phyloP scores from a whole-genome alignment of 2,888 invertebrate species.

The Thysanoteuthis rhombus region DNA sequence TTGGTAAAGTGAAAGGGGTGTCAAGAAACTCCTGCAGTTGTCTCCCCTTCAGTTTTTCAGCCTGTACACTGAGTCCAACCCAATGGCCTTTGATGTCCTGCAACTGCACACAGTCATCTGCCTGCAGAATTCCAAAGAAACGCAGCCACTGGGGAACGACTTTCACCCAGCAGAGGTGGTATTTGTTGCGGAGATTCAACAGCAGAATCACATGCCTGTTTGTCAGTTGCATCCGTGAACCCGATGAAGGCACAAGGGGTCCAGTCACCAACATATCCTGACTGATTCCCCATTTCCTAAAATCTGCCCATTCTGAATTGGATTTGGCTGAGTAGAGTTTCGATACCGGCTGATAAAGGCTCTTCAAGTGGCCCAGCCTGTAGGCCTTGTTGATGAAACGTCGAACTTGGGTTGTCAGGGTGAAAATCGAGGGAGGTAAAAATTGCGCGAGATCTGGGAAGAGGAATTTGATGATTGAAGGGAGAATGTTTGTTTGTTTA shows the following conservation, averaged over 20 bases:
- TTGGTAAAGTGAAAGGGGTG: not conserved
- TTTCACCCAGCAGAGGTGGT: constrained; percentile 22
- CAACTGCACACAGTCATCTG: not conserved
- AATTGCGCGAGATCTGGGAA: constrained; percentile 17
- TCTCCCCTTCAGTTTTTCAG: not conserved
- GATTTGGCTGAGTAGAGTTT: not conserved
- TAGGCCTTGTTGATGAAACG: not conserved
- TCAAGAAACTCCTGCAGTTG: not conserved
- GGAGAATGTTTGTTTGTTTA: not conserved
- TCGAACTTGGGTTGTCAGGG: not conserved
- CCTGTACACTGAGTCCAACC: not conserved
- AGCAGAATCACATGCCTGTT: not conserved
- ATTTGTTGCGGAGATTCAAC: not conserved
- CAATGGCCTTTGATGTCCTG: not conserved
- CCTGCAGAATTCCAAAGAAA: constrained; percentile 28
- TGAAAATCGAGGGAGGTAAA: not conserved
- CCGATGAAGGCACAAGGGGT: not conserved
- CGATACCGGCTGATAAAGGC: not conserved
- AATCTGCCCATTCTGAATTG: not conserved
- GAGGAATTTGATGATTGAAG: not conserved
- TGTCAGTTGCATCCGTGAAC: not conserved
- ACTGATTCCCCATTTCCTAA: not conserved
- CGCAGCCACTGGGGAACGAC: constrained; percentile 25
- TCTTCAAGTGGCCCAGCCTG: not conserved
- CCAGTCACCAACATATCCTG: not conserved